A percentile compares a stretch with the other conserved stretches of the same genome.
phyloP scores from a whole-genome alignment of 2,888 invertebrate species.

The Crepidodera aurea region DNA sequence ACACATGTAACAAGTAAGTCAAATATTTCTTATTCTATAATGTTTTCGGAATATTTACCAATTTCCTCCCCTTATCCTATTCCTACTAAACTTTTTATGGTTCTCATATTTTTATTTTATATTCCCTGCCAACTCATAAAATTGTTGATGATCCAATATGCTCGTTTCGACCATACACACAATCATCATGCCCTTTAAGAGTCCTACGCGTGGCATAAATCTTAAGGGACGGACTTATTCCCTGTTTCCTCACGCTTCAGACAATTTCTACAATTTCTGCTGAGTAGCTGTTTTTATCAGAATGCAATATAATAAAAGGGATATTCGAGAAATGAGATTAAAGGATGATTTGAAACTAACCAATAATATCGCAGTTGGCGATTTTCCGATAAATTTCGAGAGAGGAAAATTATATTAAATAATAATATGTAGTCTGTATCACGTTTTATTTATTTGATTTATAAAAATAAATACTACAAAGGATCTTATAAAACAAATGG shows the following conservation, averaged over 20 bases:
- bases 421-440: no score
- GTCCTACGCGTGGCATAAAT: slow-evolving; percentile 2
- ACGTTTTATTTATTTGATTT: no score
- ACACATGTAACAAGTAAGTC: no score
- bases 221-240: slow-evolving; percentile 6
- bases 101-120: slow-evolving; percentile 8
- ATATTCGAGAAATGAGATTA: neutral
- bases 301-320: neutral
- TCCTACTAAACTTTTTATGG: neutral
- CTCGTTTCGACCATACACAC: slow-evolving; percentile 11
- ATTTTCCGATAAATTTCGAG: no score
- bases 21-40: no score
- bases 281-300: slow-evolving; percentile 4
- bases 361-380: no score
- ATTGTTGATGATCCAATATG: slow-evolving; percentile 15
- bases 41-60: neutral
- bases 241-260: neutral
- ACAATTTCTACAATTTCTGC: slow-evolving; percentile 10
- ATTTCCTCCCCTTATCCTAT: neutral
- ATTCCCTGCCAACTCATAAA: slow-evolving; percentile 3
- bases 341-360: no score
- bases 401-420: no score
- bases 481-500: no score
- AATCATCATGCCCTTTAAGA: slow-evolving; percentile 1
- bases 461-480: no score